Percentiles rank a stretch among this genome's conserved stretches.
phyloP scores from a whole-genome alignment of 2,888 invertebrate species.

The Pinctada fucata region DNA sequence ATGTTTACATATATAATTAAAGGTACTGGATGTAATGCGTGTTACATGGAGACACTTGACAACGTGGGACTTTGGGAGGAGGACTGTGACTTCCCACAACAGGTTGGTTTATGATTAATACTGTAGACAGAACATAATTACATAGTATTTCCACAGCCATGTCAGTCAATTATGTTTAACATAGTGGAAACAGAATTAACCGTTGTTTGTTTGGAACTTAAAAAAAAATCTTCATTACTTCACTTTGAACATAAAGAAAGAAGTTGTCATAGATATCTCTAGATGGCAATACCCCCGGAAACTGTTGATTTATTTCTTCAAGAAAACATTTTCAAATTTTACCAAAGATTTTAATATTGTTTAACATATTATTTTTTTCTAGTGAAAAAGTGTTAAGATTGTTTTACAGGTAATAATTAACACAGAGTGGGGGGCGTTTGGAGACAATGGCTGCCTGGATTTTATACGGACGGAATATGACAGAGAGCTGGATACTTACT shows the following conservation, averaged over 20 bases:
- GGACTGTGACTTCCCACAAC: slow-evolving; percentile 77
- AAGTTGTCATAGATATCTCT: no score
- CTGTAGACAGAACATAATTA: no score
- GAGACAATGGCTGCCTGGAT: slow-evolving; percentile 91
- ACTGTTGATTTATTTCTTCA: no score
- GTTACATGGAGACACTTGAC: slow-evolving; percentile 92
- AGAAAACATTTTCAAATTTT: no score
- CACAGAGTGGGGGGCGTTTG: slow-evolving; percentile 98
- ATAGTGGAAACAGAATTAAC: no score
- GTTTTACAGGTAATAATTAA: slow-evolving; percentile 88
- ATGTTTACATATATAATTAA: slow-evolving; percentile 42
- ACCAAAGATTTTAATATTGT: no score
- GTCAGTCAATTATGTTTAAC: no score
- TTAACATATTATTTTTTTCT: no score
- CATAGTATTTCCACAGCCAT: no score
- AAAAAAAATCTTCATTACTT: neutral
- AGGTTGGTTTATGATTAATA: slow-evolving; percentile 60
- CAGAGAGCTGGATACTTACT: slow-evolving; percentile 87
- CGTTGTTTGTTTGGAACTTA: neutral
- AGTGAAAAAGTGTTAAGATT: no score
- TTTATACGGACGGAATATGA: slow-evolving; percentile 87
- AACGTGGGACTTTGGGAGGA: slow-evolving; percentile 88
- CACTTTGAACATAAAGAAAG: neutral
- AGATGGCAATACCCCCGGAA: no score
- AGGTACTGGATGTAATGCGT: slow-evolving; percentile 96